phyloP scores from a whole-genome alignment of 2,797 vertebrate species.

The Malurus splendens region DNA sequence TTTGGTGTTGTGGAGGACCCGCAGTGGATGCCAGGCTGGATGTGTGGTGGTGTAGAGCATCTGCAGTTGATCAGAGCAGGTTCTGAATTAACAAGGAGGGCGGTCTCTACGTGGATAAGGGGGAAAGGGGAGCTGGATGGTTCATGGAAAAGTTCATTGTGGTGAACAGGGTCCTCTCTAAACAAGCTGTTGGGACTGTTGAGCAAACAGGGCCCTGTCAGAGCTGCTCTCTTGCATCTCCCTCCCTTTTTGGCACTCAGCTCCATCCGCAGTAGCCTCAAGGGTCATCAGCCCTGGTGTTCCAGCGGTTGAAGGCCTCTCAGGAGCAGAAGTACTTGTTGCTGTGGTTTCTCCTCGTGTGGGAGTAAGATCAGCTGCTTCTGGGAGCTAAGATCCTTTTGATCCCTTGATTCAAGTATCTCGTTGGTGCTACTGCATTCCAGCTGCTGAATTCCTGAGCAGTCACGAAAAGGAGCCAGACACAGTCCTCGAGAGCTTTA shows the following conservation, averaged over 20 bases:
- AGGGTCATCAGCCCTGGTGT: neutral
- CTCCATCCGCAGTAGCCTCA: neutral
- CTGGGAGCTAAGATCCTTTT: neutral
- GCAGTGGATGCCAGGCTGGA: fast-evolving
- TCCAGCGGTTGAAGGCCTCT: neutral
- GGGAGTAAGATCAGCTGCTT: neutral
- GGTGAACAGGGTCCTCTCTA: neutral
- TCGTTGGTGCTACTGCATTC: neutral
- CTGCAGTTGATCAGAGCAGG: neutral
- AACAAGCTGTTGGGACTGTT: neutral
- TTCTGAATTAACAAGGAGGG: neutral
- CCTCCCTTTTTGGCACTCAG: neutral
- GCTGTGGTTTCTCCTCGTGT: neutral
- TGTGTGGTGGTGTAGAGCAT: fast-evolving
- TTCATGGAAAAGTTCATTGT: neutral
- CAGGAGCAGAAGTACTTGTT: neutral
- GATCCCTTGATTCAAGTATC: neutral
- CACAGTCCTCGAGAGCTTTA: neutral
- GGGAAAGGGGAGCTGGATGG: neutral
- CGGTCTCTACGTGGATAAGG: fast-evolving
- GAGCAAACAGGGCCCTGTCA: neutral
- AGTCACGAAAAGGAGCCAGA: neutral
- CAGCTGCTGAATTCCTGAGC: neutral
- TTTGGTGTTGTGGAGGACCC: neutral
- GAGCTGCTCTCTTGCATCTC: neutral